These are phyloP conservation scores for Eptatretus burgeri DNA, from an alignment of 2,113 vertebrate genomes.

Conservation along the genomic window DNA sequence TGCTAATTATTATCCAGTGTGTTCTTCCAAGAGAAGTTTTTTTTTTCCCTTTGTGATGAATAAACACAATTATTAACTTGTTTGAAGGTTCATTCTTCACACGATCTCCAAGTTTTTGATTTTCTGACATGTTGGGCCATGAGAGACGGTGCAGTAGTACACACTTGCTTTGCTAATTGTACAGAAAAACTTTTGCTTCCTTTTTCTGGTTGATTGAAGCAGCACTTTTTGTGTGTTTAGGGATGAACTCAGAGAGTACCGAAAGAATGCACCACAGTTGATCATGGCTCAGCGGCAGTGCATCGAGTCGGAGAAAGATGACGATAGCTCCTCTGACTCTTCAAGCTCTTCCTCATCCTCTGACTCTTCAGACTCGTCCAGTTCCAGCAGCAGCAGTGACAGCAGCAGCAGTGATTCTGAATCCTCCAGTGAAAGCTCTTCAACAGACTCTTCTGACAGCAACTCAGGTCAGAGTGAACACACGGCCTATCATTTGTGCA, in stretches of 20 bases:
- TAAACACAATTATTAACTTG: too few species aligned
- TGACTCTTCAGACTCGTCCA: slow-evolving; percentile 22
- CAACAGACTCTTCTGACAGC: neutral
- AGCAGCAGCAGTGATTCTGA: slow-evolving; percentile 21
- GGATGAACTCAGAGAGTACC: slow-evolving; percentile 72
- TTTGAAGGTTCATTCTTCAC: too few species aligned
- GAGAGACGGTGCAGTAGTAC: too few species aligned
- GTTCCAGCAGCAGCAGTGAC: slow-evolving; percentile 20
- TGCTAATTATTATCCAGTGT: too few species aligned
- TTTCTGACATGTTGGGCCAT: too few species aligned
- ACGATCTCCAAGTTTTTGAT: too few species aligned
- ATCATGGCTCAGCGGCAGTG: slow-evolving; percentile 88
- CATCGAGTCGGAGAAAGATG: slow-evolving; percentile 24
- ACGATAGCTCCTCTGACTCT: slow-evolving; percentile 25
- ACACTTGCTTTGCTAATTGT: too few species aligned
- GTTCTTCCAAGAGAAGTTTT: too few species aligned
- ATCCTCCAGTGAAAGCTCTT: slow-evolving; percentile 25
- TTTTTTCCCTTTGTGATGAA: too few species aligned
- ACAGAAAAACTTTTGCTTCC: too few species aligned
- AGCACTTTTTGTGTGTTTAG: slow-evolving; percentile 17
- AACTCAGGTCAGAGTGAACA: slow-evolving; percentile 4
- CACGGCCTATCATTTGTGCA: neutral
- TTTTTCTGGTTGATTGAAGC: too few species aligned
- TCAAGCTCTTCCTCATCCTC: slow-evolving; percentile 24
- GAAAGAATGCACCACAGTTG: slow-evolving; percentile 88